Conservation (phyloP, 2,113 vertebrate species). For the Cyprinus carpio region DNA sequence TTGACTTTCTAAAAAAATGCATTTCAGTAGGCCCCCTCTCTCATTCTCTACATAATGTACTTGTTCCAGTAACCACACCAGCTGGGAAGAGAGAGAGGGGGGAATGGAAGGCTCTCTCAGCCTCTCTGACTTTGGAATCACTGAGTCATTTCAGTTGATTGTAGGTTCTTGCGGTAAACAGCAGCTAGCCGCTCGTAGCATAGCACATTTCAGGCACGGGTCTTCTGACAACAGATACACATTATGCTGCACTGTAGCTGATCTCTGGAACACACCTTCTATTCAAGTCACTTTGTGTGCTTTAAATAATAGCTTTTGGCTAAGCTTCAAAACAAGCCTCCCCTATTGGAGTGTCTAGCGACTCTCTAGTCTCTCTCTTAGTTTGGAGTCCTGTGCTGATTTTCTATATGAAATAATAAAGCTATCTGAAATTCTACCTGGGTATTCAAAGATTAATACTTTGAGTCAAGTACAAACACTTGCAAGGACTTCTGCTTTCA, state of each 20-base stretch:
- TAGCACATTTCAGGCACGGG: conserved; percentile 19
- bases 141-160: conserved; percentile 41
- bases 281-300: conserved; percentile 41
- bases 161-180: conserved; percentile 39
- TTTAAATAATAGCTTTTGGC: conserved; percentile 44
- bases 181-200: not conserved
- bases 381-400: not conserved
- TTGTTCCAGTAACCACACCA: conserved; percentile 8
- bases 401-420: not conserved
- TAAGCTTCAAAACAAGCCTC: conserved; percentile 35
- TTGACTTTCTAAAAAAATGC: conserved; percentile 14
- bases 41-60: not conserved
- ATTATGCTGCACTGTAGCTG: conserved; percentile 37
- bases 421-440: not conserved
- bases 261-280: conserved; percentile 47
- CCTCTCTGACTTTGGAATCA: conserved; percentile 34
- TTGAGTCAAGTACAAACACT: not conserved
- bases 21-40: not conserved
- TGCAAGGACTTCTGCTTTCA: not conserved
- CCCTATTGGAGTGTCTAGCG: conserved; percentile 16
- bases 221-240: conserved; percentile 39
- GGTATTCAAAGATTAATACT: not conserved
- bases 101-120: conserved; percentile 22
- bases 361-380: conserved; percentile 14
- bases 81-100: conserved; percentile 13